These are phyloP conservation scores for Brevimyrus niger DNA, from an alignment of 2,113 vertebrate species.

Conservation along the genomic window DNA sequence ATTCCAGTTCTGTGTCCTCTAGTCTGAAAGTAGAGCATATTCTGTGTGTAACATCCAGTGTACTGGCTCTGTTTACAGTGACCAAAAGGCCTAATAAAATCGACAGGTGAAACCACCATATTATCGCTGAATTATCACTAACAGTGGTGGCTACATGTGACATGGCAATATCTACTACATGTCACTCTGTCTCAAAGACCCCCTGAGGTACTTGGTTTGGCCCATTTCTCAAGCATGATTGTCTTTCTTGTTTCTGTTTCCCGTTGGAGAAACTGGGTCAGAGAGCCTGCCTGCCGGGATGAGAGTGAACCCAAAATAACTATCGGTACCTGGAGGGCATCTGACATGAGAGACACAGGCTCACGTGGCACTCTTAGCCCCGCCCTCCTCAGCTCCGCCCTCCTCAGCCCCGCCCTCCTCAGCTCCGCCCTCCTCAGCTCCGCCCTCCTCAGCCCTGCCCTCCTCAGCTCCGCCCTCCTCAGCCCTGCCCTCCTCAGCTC, in stretches of 20 bases:
- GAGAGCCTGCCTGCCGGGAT: background rate
- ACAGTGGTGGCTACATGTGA: background rate
- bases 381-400: too few species aligned
- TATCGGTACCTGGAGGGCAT: conserved; percentile 15
- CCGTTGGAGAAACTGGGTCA: conserved; percentile 4
- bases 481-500: too few species aligned
- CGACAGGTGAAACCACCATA: background rate
- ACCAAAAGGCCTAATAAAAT: background rate
- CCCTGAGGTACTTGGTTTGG: background rate
- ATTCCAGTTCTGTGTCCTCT: background rate
- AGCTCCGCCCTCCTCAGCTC: too few species aligned
- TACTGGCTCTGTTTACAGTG: background rate
- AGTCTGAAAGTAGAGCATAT: background rate
- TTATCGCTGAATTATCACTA: background rate
- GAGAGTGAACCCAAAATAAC: conserved; percentile 4
- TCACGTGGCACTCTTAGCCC: background rate
- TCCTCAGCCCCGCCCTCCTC: too few species aligned
- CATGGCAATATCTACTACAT: background rate
- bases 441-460: too few species aligned
- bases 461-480: too few species aligned
- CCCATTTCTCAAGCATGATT: background rate
- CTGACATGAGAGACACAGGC: conserved; percentile 18
- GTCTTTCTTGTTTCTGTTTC: background rate
- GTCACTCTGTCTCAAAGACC: background rate
- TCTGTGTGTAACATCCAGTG: background rate